Evolutionary conservation across 1,140 invertebrate genomes (phyloP), one percentile per base, ranked within the genome.

Genomic region (honey bee (Apis mellifera)): DNA sequence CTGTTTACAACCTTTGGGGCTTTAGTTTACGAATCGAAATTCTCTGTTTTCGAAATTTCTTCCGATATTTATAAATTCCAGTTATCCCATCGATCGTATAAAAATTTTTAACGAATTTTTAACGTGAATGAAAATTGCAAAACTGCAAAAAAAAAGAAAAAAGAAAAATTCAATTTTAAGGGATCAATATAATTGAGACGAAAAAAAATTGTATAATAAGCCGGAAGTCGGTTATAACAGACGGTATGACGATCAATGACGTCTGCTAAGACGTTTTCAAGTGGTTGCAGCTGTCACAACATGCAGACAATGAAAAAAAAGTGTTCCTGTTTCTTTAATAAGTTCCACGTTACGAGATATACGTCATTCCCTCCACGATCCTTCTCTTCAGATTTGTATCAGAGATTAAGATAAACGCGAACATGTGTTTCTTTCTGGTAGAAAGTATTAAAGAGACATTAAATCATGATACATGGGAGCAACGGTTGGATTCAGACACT

Each of bases 281-380:
- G 60, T 80, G 59, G 68, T 54, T 54, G 78, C 78, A 80, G 78
- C 78, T 80, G 78, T 57, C 59, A 80, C 57, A 80, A 80, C 48
- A 71, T 21, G 9, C 50, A 42, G 50, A 80, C n/a, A 73, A 80
- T n/a, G 78, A 23, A 68, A 73, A 80, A 55, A 73, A 54, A 62
- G 32, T 48, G 26, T 57, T 78, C 26, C 64, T 48, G 50, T 68
- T 59, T 66, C 73, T 75, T 64, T 75, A 74, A 74, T 74, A 74
- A 74, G 57, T 15, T 42, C 4, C 26, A 19, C 42, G 32, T 74
- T 74, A 48, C 26, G 23, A 0, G n/a, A 26, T 12, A n/a, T 15
- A 55, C 52, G 71, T 15, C 32, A 32, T 59, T 42, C 17, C 21
- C 59, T 59, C 32, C 21, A 48, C 32, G 13, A n/a, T 73, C 55